Evolutionary conservation across 2,113 vertebrate species (phyloP).

Genomic region (Deroptyus accipitrinus): DNA sequence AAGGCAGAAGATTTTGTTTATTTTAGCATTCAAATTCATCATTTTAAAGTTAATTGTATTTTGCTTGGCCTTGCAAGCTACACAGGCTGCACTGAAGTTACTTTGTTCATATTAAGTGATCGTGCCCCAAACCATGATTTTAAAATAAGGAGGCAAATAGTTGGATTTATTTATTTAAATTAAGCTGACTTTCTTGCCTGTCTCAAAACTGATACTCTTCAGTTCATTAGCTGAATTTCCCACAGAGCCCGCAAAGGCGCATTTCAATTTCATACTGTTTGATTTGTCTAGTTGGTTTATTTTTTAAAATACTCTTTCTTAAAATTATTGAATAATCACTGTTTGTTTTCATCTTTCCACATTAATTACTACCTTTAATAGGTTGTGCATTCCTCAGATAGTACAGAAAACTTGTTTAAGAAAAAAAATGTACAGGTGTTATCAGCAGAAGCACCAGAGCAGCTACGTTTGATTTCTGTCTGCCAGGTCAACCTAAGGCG

Average conservation of each 20-base stretch:
- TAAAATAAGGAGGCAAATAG: conserved; percentile 4
- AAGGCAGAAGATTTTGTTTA: conserved; percentile 10
- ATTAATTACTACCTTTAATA: not conserved
- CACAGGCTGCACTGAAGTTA: not conserved
- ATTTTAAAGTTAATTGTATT: conserved; percentile 50
- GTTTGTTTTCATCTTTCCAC: not conserved
- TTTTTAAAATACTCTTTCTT: not conserved
- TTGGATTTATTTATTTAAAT: conserved; percentile 28
- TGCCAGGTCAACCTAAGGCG: not conserved
- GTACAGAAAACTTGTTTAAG: not conserved
- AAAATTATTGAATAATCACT: not conserved
- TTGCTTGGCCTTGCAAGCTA: not conserved
- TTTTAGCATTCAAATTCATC: conserved; percentile 20
- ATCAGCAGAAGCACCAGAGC: not conserved
- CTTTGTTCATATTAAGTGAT: not conserved
- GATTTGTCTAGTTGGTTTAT: conserved; percentile 8
- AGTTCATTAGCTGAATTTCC: conserved; percentile 24
- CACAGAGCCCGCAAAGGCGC: not conserved
- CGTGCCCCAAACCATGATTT: not conserved
- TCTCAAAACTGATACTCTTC: not conserved
- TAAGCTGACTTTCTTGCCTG: not conserved
- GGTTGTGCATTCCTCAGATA: not conserved
- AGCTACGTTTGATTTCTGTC: not conserved
- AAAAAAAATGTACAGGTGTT: not conserved
- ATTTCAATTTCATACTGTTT: not conserved